Evolutionary conservation across 2,888 invertebrate species (phyloP), one percentile per base, ranked within the genome.

Genomic region (Drosophila lutescens): DNA sequence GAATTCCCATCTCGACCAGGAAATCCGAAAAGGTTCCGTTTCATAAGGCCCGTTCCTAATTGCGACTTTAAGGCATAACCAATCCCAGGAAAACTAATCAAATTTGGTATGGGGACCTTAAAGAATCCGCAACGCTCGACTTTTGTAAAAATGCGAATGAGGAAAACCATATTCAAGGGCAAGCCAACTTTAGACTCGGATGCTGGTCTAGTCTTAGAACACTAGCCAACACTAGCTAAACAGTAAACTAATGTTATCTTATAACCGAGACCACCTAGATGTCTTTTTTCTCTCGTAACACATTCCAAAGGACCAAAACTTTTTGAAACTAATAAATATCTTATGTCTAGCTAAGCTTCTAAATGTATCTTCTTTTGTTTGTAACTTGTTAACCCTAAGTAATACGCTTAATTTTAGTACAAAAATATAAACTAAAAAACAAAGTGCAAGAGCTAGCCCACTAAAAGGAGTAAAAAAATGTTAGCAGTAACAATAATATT

Each of bases 221-320:
- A 34, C 49, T 34, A 51, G 46, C 46, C 46, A n/a, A 47, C 46
- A 34, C 34, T 34, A 10, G 26, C 26, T 26, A 30, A 30, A 30
- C 9, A 26, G 26, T 30, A 41, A 47, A 36, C 7, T 15, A 50
- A 67, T 15, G 53, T 62, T 38, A 69, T 51, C 40, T 23, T 53
- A 36, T 57, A 49, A 41, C 13, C 62, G 62, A 63, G 54, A 70
- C 69, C 56, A 74, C 55, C 75, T 71, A 67, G 47, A 71, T 71
- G 73, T 63, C 56, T 47, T 62, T 62, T 36, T 20, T 51, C 47
- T 46, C 59, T 74, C 77, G 80, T 77, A 84, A 89, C 87, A 85
- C 87, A 90, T 90, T 90, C 89, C 89, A 90, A 90, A 90, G 90
- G 87, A 89, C 87, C 89, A 89, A 87, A 87, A 72, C 67, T 44